Base-by-base conservation (phyloP, 2,888 invertebrate species). In the Cataglyphis albicans region DNA sequence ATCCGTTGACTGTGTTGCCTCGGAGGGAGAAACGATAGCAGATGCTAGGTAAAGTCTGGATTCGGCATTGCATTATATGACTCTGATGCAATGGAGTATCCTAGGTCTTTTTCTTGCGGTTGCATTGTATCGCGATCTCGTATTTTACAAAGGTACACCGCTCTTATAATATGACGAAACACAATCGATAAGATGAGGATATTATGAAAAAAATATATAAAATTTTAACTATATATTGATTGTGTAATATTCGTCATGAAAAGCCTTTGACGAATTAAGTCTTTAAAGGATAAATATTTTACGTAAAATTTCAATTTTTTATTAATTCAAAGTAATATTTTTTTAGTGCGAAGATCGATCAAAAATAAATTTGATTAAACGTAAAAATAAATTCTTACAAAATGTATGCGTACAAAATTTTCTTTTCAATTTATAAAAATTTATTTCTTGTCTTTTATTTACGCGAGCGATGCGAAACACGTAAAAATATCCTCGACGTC, bases 41-140 rank as follows among this genome's bases (percentile, higher is more conserved):
- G 74, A 74, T 74, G 61, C 21, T 61, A 61, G 21, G 21, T 35
- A 48, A 63, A 63, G 63, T 48, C 63, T 63, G 63, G 74, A 74
- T 74, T 74, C 48, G 63, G 10, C 61, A 32, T 63, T 35, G 74
- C 74, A 21, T 64, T 65, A 35, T 25, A 41, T 12, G 41, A 67
- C 4, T 29, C 4, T 29, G 67, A 67, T 67, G 48, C 21, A 48
- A 25, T 25, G 35, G 48, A 63, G 18, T 32, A 48, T 15, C 32
- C 63, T 21, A 9, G 74, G 48, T 48, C 18, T 48, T 41, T 63
- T 21, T 15, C 15, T 18, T 18, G 32, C 12, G 44, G 25, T 4
- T 21, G 32, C 55, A 44, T 15, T 21, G 38, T 41, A 38, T 29
- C 57, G 18, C 73, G 32, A 61, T 59, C 21, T 61, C 44, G 15